These are phyloP conservation scores for Fukomys damarensis DNA, from an alignment of 2,113 vertebrate species.

Conservation along the genomic window DNA sequence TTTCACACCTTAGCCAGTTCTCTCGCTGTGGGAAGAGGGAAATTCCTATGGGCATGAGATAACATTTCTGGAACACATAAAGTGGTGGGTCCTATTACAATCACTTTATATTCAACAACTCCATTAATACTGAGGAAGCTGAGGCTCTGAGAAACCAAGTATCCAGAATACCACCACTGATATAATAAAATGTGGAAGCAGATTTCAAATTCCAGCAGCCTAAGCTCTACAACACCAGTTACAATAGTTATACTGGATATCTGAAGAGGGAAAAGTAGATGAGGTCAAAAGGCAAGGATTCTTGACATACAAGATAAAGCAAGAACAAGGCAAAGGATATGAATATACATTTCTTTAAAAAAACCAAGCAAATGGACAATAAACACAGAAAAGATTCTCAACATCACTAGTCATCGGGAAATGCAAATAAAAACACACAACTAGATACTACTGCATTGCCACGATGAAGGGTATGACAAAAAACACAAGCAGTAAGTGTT, in stretches of 20 bases:
- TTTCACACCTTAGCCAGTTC: constrained; percentile 35
- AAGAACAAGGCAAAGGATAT: constrained; percentile 50
- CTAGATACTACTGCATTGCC: neutral
- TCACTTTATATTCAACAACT: neutral
- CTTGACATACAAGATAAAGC: neutral
- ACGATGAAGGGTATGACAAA: constrained; percentile 17
- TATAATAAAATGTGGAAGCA: neutral
- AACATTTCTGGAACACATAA: neutral
- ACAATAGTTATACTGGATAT: neutral
- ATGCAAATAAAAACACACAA: neutral
- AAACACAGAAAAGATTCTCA: neutral
- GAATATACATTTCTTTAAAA: neutral
- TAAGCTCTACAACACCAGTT: neutral
- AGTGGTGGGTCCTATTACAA: neutral
- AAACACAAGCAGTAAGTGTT: neutral
- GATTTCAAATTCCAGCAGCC: constrained; percentile 13
- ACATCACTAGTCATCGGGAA: neutral
- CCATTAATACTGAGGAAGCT: constrained; percentile 32
- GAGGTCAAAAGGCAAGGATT: neutral
- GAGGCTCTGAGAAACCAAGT: neutral
- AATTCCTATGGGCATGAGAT: neutral
- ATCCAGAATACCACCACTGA: neutral
- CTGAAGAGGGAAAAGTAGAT: neutral
- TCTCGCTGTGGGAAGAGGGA: neutral
- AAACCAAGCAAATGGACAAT: neutral